Base-by-base conservation (phyloP, 2,797 vertebrate species). In the Hypotaenidia philippensis region DNA sequence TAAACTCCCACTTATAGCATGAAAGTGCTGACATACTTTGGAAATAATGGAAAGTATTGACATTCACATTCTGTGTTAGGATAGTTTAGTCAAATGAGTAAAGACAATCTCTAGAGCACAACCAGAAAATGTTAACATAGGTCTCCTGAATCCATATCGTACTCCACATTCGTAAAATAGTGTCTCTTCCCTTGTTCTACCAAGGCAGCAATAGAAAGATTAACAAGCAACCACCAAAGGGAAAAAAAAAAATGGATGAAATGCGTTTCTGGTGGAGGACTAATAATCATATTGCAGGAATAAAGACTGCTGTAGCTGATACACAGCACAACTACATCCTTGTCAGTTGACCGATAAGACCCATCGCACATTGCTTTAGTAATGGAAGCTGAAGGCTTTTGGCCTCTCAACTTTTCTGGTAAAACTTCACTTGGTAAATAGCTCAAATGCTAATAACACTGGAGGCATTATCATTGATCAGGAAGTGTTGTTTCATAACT, bases 351-450 rank as follows among this genome's bases (percentile, higher is more conserved):
- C 44, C 4, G 2, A 40, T 66, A 52, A 11, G 14, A 6, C 0
- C 0, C 45, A 45, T 44, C 40, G 71, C 1, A 1, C 4, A 0
- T 26, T 36, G 21, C 2, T 5, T 65, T 68, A 34, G 65, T 34
- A 69, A 69, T 25, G 45, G 59, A 63, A 47, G 34, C 34, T 65
- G 66, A 92, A 79, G 56, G n/a, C 18, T 87, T 69, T 18, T 44
- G 66, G 19, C 52, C 16, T 87, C 61, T 77, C 32, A 20, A 15
- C 20, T 86, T 87, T 32, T 15, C 76, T 38, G 59, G n/a, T 57
- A 93, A 85, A 72, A 64, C 49, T 23, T 78, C 81, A 41, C 29
- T 78, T 78, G 31, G 18, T 50, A 77, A 71, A 68, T 36, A 89
- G 27, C 38, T 78, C 49, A 84, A 65, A 76, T n/a, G 57, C 16